Percentiles rank a stretch among this genome's conserved stretches.
Evolutionary conservation across 1,140 invertebrate genomes (phyloP).

Genomic region (Metaphire vulgaris): DNA sequence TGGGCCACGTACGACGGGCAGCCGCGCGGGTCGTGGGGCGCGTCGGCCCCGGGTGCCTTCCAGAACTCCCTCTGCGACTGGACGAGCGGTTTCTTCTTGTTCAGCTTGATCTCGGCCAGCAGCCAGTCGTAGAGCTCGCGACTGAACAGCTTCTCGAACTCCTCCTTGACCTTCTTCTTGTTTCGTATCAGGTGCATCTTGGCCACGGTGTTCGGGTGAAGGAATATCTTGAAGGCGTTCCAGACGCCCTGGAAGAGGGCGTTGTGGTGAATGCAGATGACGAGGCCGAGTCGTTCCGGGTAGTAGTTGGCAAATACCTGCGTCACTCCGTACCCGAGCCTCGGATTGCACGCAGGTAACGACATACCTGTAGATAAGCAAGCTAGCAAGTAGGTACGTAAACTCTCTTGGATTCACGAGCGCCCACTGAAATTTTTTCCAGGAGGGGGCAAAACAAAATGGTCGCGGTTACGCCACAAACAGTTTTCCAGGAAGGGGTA

Average conservation of each 20-base stretch:
- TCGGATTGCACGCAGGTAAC: constrained; percentile 45
- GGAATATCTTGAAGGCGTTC: constrained; percentile 45
- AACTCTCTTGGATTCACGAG: no score
- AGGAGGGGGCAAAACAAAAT: no score
- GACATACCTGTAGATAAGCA: constrained; percentile 51
- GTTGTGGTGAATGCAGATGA: constrained; percentile 46
- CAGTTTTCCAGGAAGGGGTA: no score
- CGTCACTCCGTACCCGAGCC: constrained; percentile 42
- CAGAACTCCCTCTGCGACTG: constrained; percentile 42
- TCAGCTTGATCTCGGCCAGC: constrained; percentile 43
- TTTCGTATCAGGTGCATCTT: constrained; percentile 32
- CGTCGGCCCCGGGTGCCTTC: constrained; percentile 31
- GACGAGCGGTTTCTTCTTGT: constrained; percentile 40
- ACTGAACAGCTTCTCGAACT: constrained; percentile 40
- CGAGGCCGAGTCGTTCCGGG: constrained; percentile 46
- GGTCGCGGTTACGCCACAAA: no score
- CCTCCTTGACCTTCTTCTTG: constrained; percentile 38
- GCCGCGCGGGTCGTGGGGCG: constrained; percentile 45
- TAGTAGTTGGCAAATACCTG: constrained; percentile 44
- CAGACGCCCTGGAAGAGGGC: constrained; percentile 47
- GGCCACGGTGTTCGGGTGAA: constrained; percentile 39
- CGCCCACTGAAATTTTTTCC: no score
- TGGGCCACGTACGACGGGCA: constrained; percentile 39
- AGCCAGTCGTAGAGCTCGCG: constrained; percentile 43
- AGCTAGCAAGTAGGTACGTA: no score